A percentile compares a stretch with the other conserved stretches of the same genome.
Evolutionary conservation across 2,888 invertebrate species (phyloP).

Genomic region (Hypomecis atomaria): DNA sequence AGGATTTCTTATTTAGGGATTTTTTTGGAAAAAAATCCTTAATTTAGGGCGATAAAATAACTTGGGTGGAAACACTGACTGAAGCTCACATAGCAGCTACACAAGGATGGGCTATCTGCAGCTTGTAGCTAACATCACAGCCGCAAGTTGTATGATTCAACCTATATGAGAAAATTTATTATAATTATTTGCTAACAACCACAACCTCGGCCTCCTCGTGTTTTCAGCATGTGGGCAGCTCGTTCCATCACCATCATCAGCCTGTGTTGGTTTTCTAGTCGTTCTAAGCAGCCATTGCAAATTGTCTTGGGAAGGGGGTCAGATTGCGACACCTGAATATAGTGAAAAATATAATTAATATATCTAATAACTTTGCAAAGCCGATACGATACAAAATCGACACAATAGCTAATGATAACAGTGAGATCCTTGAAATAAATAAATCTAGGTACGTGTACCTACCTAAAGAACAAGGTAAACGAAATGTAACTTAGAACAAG

Average conservation of each 20-base stretch:
- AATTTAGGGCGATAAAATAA: too few relatives aligned
- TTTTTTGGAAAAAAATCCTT: too few relatives aligned
- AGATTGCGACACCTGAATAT: constrained; percentile 83
- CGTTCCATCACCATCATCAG: constrained; percentile 78
- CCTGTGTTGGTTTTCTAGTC: constrained; percentile 84
- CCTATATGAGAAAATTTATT: neutral
- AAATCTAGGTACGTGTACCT: neutral
- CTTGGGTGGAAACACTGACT: too few relatives aligned
- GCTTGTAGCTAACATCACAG: too few relatives aligned
- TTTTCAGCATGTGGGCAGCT: constrained; percentile 73
- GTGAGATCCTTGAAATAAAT: neutral
- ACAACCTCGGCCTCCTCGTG: constrained; percentile 53
- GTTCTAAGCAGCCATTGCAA: constrained; percentile 85
- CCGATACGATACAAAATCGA: too few relatives aligned
- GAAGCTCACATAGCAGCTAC: too few relatives aligned
- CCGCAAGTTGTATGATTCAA: too few relatives aligned
- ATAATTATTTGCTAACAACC: constrained; percentile 22
- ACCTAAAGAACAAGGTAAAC: neutral
- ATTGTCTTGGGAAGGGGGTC: constrained; percentile 90
- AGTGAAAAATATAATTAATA: neutral
- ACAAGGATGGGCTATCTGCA: too few relatives aligned
- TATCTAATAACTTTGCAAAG: too few relatives aligned
- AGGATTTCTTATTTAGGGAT: too few relatives aligned
- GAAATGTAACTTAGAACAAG: neutral
- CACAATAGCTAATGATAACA: too few relatives aligned